Evolutionary conservation across 2,888 invertebrate species (phyloP).

Genomic region (Ormyrus labotus): DNA sequence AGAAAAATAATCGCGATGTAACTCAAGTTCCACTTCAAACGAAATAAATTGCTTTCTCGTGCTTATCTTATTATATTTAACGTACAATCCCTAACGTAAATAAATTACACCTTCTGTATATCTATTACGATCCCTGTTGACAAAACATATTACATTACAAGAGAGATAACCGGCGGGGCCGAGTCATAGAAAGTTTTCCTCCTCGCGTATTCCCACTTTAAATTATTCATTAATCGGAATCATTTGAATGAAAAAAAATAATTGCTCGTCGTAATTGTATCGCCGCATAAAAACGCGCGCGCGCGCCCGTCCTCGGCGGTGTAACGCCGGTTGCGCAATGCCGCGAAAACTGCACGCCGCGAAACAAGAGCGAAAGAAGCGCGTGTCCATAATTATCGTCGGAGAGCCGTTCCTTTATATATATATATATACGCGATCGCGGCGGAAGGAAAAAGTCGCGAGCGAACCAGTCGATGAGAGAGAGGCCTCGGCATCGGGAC

Average conservation of each 20-base stretch:
- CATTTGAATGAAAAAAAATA: conserved; percentile 12
- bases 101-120: neutral
- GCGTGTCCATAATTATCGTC: too few relatives aligned
- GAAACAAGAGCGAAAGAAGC: too few relatives aligned
- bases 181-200: conserved; percentile 14
- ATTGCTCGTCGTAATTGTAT: neutral
- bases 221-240: neutral
- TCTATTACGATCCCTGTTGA: neutral
- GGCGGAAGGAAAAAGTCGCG: conserved; percentile 5
- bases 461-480: conserved; percentile 13
- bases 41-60: neutral
- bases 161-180: neutral
- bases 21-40: too few relatives aligned
- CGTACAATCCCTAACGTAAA: neutral
- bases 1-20: too few relatives aligned
- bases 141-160: neutral
- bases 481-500: neutral
- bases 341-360: too few relatives aligned
- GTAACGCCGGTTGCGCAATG: conserved; percentile 8
- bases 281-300: neutral
- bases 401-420: too few relatives aligned
- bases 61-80: neutral
- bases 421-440: neutral
- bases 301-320: neutral
- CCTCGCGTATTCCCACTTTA: neutral